Base-by-base conservation (phyloP, 1,140 invertebrate genomes). In the Drosophila micromelanica region DNA sequence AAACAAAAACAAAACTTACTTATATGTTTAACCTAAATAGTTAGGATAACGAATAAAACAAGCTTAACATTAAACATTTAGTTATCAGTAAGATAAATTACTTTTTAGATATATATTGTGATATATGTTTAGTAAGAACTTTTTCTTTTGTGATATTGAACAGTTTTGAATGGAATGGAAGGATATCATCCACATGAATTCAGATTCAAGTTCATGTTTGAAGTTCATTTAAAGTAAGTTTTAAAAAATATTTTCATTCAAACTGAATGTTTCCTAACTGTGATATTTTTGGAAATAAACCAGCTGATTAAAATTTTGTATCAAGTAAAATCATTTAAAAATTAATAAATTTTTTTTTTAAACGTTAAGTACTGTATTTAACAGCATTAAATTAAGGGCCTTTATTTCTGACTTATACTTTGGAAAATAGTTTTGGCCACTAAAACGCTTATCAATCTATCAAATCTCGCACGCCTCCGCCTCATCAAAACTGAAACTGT, bases 381-480 rank as follows among this genome's bases (percentile, higher is more conserved):
- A 27, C 27, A 27, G 5, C 20, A 23, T 23, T 23, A 23, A 23
- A 2, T 23, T 23, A 3, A 3, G 20, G 3, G 3, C 20, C 27
- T 45, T 45, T 35, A 13, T 9, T 32, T 35, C 23, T 27, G 38
- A 4, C 8, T 32, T 15, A n/a, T 6, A 23, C 56, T 5, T 46
- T 51, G 48, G 49, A 45, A 54, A 56, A 72, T 68, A 73, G 52
- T 79, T 55, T 12, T 35, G 65, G 72, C 61, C 79, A 77, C 67
- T 85, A 80, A 85, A 80, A 61, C 73, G 74, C 61, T 59, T 85
- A 86, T 85, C 81, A 55, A 40, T 63, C 71, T 78, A 76, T 78
- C 45, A 72, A 60, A 87, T 87, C 65, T 76, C 56, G 51, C 61
- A 80, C 77, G 80, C 81, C 80, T 77, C 78, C 67, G 60, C 51